Percentiles rank a stretch among this genome's conserved stretches.
phyloP scores from a whole-genome alignment of 1,140 invertebrate genomes.

The Hetaerina americana region DNA sequence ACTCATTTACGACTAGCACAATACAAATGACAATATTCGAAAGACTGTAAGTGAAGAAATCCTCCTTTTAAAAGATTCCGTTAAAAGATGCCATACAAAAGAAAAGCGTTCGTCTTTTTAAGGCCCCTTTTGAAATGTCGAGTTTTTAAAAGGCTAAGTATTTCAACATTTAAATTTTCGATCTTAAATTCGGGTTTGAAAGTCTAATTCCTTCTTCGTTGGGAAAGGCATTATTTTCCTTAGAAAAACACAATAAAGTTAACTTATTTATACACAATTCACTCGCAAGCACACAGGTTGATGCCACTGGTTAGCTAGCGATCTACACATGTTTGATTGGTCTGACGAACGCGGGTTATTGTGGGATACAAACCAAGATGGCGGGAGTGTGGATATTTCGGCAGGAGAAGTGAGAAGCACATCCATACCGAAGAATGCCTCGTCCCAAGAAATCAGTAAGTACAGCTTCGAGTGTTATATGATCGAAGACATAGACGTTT shows the following conservation, averaged over 20 bases:
- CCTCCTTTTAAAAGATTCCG: not conserved
- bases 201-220: too few relatives aligned
- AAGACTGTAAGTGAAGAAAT: too few relatives aligned
- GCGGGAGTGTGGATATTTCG: constrained; percentile 15
- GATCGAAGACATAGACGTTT: too few relatives aligned
- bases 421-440: constrained; percentile 16
- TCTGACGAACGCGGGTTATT: constrained; percentile 3
- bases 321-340: not conserved
- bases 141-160: too few relatives aligned
- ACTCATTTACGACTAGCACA: too few relatives aligned
- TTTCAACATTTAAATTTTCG: too few relatives aligned
- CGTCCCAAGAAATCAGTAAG: constrained; percentile 17
- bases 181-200: too few relatives aligned
- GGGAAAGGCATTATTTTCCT: too few relatives aligned
- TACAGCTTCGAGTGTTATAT: too few relatives aligned
- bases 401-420: constrained; percentile 11
- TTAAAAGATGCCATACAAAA: not conserved
- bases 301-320: not conserved
- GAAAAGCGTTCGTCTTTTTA: not conserved
- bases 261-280: not conserved
- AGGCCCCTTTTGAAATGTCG: not conserved
- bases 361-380: constrained; percentile 17
- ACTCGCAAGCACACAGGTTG: not conserved
- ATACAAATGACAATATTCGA: too few relatives aligned
- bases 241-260: not conserved